Evolutionary conservation across 1,140 invertebrate species (phyloP), one percentile per base, ranked within the genome.

Genomic region (Drosophila gunungcola): DNA sequence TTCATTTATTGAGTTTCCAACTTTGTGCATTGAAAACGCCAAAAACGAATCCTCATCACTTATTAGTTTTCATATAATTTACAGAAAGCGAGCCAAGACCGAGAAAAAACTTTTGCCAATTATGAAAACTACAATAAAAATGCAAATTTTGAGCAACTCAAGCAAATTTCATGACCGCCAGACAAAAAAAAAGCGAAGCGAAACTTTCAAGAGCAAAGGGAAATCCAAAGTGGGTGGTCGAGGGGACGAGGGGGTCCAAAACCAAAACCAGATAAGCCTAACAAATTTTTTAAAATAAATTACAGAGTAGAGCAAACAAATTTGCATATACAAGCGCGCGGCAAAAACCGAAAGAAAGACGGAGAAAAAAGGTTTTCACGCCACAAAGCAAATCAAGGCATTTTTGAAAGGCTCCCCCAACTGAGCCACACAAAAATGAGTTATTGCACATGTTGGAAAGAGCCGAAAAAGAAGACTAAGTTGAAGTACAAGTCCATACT

Each of bases 231-330:
- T 69, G 46, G 36, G n/a, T 10, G 61, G 42, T n/a, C 12, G 32
- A 43, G 38, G 49, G 52, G 54, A 65, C 13, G 42, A 54, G 45
- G 49, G 38, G 60, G 60, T 42, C 48, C 39, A 68, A 27, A 25
- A 70, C 60, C 62, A 53, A 41, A 55, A 68, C 65, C 83, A 89
- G 83, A 88, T 88, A 88, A 88, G 83, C 83, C 76, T 88, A 89
- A 88, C 83, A 88, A 89, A 89, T 88, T 88, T 88, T 89, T 89
- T 80, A 70, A 88, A 88, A 88, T 88, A 88, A 88, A 88, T 88
- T 88, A 88, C 84, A 89, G 84, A 88, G 79, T 83, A 58, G 84
- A 89, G 83, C 84, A 88, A 88, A 88, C 84, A 88, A 89, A 88
- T 88, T 88, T 88, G 76, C 83, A 88, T 89, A 89, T 68, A 82